These are phyloP conservation scores for Periophthalmus modestus DNA, from an alignment of 2,113 vertebrate genomes.

Conservation along the genomic window DNA sequence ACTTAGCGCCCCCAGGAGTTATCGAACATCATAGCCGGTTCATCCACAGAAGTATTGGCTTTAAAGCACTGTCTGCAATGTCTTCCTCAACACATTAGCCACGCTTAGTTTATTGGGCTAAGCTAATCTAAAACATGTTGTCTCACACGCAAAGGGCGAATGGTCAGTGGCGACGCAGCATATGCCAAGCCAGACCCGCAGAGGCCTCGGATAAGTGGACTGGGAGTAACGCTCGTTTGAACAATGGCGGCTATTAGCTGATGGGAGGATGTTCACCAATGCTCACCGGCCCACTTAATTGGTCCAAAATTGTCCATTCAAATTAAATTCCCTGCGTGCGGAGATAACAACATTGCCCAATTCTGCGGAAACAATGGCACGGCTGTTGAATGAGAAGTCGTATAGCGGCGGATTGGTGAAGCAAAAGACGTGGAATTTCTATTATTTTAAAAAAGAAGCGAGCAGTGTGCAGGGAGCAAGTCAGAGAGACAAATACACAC, in stretches of 20 bases:
- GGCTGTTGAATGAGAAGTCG: conserved; percentile 34
- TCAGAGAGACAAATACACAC: conserved; percentile 22
- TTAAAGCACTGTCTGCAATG: conserved; percentile 12
- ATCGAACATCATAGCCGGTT: conserved; percentile 48
- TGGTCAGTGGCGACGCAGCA: conserved; percentile 52
- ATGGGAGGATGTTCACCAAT: conserved; percentile 69
- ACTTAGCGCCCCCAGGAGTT: conserved; percentile 50
- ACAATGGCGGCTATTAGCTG: conserved; percentile 73
- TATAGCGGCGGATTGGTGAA: conserved; percentile 23
- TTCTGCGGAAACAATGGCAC: conserved; percentile 35
- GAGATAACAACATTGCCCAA: conserved; percentile 64
- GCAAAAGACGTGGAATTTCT: conserved; percentile 31
- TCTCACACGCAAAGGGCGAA: conserved; percentile 24
- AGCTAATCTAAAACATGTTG: conserved; percentile 49
- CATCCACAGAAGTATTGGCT: conserved; percentile 43
- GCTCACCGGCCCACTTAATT: conserved; percentile 72
- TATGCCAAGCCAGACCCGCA: conserved; percentile 50
- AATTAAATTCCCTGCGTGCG: conserved; percentile 68
- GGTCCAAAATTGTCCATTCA: conserved; percentile 74
- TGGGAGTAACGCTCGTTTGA: conserved; percentile 64
- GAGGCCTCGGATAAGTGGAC: conserved; percentile 45
- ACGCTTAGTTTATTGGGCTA: conserved; percentile 18
- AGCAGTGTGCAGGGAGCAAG: conserved; percentile 4
- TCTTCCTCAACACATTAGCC: conserved; percentile 14
- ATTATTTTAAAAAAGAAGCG: conserved; percentile 47